These are phyloP conservation scores for Mormoops blainvillei DNA, from an alignment of 2,113 vertebrate species.

Conservation along the genomic window DNA sequence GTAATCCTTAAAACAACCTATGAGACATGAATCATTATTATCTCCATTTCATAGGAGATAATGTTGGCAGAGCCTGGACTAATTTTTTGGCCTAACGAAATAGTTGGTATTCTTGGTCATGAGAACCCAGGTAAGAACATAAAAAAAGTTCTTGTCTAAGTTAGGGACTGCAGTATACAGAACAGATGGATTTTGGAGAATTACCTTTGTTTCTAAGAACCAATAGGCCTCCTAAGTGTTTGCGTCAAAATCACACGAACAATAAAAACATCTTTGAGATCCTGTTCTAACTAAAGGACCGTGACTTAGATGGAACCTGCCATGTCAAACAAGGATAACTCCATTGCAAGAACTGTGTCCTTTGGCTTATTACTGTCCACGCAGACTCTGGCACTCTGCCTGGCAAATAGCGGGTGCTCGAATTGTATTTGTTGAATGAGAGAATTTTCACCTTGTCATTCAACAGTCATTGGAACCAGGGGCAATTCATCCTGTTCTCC, in stretches of 20 bases:
- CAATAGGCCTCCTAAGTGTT: not conserved
- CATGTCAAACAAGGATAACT: not conserved
- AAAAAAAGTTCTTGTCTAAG: not conserved
- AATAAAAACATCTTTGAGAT: not conserved
- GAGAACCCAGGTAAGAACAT: conserved; percentile 12
- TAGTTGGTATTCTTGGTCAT: not conserved
- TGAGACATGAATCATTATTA: not conserved
- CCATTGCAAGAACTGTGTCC: not conserved
- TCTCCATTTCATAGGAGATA: not conserved
- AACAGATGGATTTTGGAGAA: not conserved
- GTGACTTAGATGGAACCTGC: not conserved
- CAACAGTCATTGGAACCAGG: not conserved
- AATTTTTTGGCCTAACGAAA: not conserved
- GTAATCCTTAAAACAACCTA: not conserved
- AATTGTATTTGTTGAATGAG: not conserved
- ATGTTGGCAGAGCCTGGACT: not conserved
- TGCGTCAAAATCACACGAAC: not conserved
- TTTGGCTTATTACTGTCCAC: not conserved
- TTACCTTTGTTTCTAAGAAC: not conserved
- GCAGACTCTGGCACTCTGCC: not conserved
- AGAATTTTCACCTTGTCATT: not conserved
- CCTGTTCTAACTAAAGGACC: not conserved
- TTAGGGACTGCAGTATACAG: not conserved
- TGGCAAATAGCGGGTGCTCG: not conserved
- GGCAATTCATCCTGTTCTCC: not conserved